Percentiles rank a stretch among this genome's conserved stretches.
phyloP scores from a whole-genome alignment of 2,888 invertebrate genomes.

The Acanthopleura granulata region DNA sequence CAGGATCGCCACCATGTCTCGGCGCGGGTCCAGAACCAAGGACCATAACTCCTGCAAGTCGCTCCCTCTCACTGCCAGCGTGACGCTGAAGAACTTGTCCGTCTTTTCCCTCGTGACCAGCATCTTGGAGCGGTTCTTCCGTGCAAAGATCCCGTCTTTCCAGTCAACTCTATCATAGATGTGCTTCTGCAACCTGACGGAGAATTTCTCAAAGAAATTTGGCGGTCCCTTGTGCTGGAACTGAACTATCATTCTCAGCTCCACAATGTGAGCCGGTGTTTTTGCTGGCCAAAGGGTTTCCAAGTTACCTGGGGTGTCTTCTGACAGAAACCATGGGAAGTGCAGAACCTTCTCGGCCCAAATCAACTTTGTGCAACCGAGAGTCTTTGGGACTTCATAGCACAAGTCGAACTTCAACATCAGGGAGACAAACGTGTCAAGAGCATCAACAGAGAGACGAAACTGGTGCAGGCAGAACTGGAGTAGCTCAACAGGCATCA shows the following conservation, averaged over 20 bases:
- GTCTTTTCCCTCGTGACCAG: slow-evolving; percentile 41
- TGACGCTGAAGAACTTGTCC: slow-evolving; percentile 38
- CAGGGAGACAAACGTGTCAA: slow-evolving; percentile 51
- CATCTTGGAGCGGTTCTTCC: slow-evolving; percentile 43
- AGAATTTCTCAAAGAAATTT: slow-evolving; percentile 61
- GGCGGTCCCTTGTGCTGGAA: slow-evolving; percentile 54
- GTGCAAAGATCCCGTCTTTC: slow-evolving; percentile 57
- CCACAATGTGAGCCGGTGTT: slow-evolving; percentile 34
- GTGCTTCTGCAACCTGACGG: slow-evolving; percentile 52
- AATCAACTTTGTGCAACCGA: slow-evolving; percentile 10
- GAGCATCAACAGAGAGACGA: slow-evolving; percentile 44
- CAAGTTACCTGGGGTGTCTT: slow-evolving; percentile 41
- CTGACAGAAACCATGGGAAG: slow-evolving; percentile 60
- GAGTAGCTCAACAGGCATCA: slow-evolving; percentile 55
- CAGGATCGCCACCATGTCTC: slow-evolving; percentile 46
- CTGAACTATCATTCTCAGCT: slow-evolving; percentile 44
- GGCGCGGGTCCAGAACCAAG: slow-evolving; percentile 42
- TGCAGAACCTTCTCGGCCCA: slow-evolving; percentile 47
- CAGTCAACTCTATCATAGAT: slow-evolving; percentile 52
- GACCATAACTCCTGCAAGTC: slow-evolving; percentile 59
- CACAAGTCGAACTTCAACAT: slow-evolving; percentile 63
- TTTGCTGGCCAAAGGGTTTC: slow-evolving; percentile 43
- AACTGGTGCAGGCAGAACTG: slow-evolving; percentile 54
- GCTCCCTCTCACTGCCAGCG: slow-evolving; percentile 49
- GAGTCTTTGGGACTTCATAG: slow-evolving; percentile 46